phyloP scores from a whole-genome alignment of 53 echinoderm and acorn worm genomes.

The Hippasteria phrygiana region DNA sequence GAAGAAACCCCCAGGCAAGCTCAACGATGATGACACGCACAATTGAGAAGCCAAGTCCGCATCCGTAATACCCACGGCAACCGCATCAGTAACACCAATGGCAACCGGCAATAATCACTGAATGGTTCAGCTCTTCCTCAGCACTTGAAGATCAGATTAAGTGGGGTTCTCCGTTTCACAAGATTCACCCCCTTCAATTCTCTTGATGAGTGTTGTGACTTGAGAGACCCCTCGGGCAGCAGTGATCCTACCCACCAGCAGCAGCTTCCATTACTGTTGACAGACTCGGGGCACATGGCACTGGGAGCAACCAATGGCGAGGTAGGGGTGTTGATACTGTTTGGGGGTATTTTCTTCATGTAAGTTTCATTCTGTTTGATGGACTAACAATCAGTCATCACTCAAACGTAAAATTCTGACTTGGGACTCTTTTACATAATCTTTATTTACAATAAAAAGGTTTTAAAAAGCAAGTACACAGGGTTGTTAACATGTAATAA shows the following conservation, averaged over 20 bases:
- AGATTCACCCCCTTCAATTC: not conserved
- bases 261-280: conserved; percentile 53
- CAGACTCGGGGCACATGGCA: conserved; percentile 7
- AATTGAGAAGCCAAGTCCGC: not conserved
- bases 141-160: conserved; percentile 44
- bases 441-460: too few relatives aligned
- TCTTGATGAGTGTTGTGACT: conserved; percentile 12
- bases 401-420: too few relatives aligned
- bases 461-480: too few relatives aligned
- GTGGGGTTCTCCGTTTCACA: conserved; percentile 19
- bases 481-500: too few relatives aligned
- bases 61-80: not conserved
- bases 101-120: not conserved
- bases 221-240: conserved; percentile 17
- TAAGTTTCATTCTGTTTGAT: not conserved
- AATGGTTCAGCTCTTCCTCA: not conserved
- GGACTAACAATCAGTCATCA: not conserved
- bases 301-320: conserved; percentile 14
- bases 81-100: not conserved
- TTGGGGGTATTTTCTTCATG: not conserved
- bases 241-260: conserved; percentile 22
- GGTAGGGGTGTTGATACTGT: conserved; percentile 38
- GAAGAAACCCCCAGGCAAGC: not conserved
- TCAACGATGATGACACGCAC: not conserved
- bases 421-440: too few relatives aligned